Base-by-base conservation (phyloP, 2,113 vertebrate species). In the Protobothrops flavoviridis region DNA sequence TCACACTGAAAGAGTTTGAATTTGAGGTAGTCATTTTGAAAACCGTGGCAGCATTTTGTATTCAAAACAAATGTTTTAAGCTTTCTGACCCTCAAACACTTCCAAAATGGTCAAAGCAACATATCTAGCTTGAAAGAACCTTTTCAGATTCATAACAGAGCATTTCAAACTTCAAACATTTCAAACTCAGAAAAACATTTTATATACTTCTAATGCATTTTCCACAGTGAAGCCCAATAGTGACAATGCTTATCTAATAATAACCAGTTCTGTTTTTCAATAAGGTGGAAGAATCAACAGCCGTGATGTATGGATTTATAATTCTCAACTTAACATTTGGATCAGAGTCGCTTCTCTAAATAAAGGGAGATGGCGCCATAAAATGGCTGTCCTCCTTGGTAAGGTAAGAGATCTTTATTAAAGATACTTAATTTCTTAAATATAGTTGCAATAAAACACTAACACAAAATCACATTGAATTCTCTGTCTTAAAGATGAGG, bases 361-460 rank as follows among this genome's bases (percentile, higher is more conserved):
- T 98, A 99, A 99, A 98, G 99, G 99, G 92, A 98, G 99, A 95
- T 99, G 99, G 99, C 98, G 99, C 95, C 99, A 99, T 97, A 99
- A 99, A 97, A 99, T 99, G 99, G 98, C 98, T 45, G 99, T 99
- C 88, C 98, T 99, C 29, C 98, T 99, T 95, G 99, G 99, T 93
- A 99, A 99, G 98, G 99, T 99, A 98, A 98, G 97, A 97, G 96
- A 95, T 93, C 92, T 90, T 90, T 86, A 85, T 50, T 90, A 48
- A 1, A 64, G 48, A 55, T 89, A 55, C 23, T 74, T 64, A 26
- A 29, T 45, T 55, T 56, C 11, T n/a, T 52, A 29, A 85, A 12
- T 45, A 90, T 10, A 21, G 12, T 26, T 59, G 43, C 52, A 90
- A 43, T 53, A 24, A 52, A 87, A 53, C 23, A 69, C 13, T 33